These are phyloP conservation scores for Paracentrotus lividus DNA, from an alignment of 53 echinoderm and acorn worm species.

Conservation along the genomic window DNA sequence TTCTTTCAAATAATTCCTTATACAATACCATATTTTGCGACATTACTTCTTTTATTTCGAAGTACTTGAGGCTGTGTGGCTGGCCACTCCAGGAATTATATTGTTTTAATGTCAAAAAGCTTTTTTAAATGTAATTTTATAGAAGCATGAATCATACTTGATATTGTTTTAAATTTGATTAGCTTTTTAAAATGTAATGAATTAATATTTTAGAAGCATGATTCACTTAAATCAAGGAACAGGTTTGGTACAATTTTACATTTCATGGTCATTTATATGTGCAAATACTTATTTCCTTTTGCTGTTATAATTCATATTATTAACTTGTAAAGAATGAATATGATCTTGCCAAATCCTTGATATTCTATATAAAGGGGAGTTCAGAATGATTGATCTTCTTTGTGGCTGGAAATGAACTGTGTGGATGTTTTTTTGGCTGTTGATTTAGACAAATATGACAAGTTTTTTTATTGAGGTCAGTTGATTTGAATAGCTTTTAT, in stretches of 20 bases:
- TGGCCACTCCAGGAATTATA: no score
- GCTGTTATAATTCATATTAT: neutral
- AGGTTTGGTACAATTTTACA: neutral
- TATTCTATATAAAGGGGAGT: neutral
- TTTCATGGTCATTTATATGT: neutral
- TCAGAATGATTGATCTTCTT: neutral
- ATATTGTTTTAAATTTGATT: neutral
- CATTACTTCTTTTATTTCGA: neutral
- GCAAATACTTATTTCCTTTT: no score
- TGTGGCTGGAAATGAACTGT: neutral
- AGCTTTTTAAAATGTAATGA: neutral
- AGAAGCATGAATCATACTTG: no score
- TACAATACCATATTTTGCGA: no score
- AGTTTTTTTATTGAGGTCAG: no score
- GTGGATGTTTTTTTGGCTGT: neutral
- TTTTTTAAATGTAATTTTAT: neutral
- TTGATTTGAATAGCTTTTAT: no score
- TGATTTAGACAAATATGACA: no score
- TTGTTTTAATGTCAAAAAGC: neutral
- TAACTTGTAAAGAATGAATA: neutral
- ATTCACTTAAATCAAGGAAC: neutral
- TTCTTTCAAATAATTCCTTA: no score
- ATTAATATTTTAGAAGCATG: neutral
- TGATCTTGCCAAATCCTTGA: slow-evolving; percentile 13
- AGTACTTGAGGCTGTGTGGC: neutral